Conservation (phyloP, 1,140 invertebrate genomes). For the Cephus cinctus region DNA sequence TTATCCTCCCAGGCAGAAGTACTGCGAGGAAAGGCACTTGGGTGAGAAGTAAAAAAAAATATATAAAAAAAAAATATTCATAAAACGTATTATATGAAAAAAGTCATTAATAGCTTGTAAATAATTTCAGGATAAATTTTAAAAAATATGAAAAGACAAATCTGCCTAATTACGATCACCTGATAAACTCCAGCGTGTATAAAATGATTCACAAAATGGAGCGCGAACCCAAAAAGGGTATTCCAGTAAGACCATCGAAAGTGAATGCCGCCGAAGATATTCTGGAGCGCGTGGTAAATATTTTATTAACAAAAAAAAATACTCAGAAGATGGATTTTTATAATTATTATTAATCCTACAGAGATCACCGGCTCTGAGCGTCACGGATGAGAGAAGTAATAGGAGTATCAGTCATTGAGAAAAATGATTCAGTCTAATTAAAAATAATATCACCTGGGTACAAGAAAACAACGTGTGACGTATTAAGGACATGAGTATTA, state of each 20-base stretch:
- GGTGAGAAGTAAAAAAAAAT: conserved; percentile 57
- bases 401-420: conserved; percentile 42
- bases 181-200: conserved; percentile 72
- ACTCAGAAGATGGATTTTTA: not conserved
- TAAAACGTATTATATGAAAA: not conserved
- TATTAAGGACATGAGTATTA: no score
- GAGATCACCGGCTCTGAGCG: conserved; percentile 44
- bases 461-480: no score
- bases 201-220: conserved; percentile 74
- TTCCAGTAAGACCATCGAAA: conserved; percentile 63
- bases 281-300: conserved; percentile 48
- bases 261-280: conserved; percentile 68
- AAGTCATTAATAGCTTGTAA: not conserved
- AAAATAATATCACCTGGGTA: no score
- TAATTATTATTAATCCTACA: conserved; percentile 19
- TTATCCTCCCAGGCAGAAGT: conserved; percentile 74
- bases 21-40: conserved; percentile 71
- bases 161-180: conserved; percentile 66
- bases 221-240: conserved; percentile 62
- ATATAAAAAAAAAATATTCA: conserved; percentile 10
- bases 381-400: conserved; percentile 37
- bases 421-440: not conserved
- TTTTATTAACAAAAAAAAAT: conserved; percentile 7
- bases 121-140: conserved; percentile 67
- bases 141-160: conserved; percentile 71